Percentiles rank a stretch among this genome's conserved stretches.
Evolutionary conservation across 2,888 invertebrate species (phyloP).

Genomic region (Fragum fragum): DNA sequence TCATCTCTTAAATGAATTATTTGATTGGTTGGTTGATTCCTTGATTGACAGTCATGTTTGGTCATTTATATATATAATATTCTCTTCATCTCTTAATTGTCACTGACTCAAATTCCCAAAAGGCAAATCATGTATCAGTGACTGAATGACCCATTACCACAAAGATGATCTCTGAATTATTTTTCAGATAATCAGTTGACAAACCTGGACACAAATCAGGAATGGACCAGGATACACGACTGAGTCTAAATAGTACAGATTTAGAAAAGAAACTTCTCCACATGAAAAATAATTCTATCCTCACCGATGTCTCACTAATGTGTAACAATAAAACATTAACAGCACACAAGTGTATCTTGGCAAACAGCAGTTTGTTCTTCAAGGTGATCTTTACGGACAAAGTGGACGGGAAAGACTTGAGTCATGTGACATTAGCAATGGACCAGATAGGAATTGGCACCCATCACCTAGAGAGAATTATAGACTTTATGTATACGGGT

Average conservation of each 20-base stretch:
- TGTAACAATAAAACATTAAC: slow-evolving; percentile 28
- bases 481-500: slow-evolving; percentile 61
- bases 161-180: too few relatives aligned
- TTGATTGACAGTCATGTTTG: too few relatives aligned
- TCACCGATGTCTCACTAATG: slow-evolving; percentile 44
- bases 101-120: too few relatives aligned
- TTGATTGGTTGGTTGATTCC: too few relatives aligned
- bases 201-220: too few relatives aligned
- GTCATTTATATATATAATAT: too few relatives aligned
- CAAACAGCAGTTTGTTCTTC: slow-evolving; percentile 57
- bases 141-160: too few relatives aligned
- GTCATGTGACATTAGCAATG: slow-evolving; percentile 7
- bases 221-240: background rate
- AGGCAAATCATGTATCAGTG: too few relatives aligned
- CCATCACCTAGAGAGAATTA: slow-evolving; percentile 33
- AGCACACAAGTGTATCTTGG: slow-evolving; percentile 59
- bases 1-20: too few relatives aligned
- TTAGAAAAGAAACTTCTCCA: slow-evolving; percentile 20
- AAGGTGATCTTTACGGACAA: slow-evolving; percentile 37
- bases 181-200: too few relatives aligned
- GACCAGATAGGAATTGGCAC: slow-evolving; percentile 17
- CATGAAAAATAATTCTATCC: slow-evolving; percentile 5
- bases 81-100: too few relatives aligned
- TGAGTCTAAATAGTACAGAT: slow-evolving; percentile 1
- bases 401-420: background rate